Evolutionary conservation across 2,888 invertebrate genomes (phyloP).

Genomic region (Drosophila koepferae): DNA sequence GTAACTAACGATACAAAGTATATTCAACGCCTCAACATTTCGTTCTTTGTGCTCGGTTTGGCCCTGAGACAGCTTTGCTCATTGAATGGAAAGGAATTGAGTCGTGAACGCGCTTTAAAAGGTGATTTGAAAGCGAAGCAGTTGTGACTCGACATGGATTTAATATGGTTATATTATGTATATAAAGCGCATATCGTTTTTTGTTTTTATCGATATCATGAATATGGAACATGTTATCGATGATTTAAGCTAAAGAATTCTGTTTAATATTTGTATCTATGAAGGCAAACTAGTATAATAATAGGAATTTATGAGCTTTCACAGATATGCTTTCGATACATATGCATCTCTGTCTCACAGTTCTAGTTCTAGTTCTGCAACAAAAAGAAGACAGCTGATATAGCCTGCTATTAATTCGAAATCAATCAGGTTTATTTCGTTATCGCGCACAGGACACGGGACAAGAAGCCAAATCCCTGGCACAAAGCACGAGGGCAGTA

Average conservation of each 20-base stretch:
- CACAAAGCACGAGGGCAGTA: slow-evolving; percentile 16
- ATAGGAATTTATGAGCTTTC: neutral
- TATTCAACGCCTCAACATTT: neutral
- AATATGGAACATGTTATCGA: neutral
- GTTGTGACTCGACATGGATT: too few relatives aligned
- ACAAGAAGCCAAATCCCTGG: slow-evolving; percentile 9
- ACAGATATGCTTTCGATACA: neutral
- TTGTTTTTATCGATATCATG: neutral
- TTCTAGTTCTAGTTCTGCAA: neutral
- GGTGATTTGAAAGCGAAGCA: neutral
- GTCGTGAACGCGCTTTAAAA: neutral
- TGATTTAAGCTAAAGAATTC: neutral
- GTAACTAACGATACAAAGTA: neutral
- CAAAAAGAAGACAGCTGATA: neutral
- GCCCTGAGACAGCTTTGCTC: slow-evolving; percentile 3
- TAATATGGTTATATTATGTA: too few relatives aligned
- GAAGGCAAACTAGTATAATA: too few relatives aligned
- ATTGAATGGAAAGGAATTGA: neutral
- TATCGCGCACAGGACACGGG: slow-evolving; percentile 10
- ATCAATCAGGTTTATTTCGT: slow-evolving; percentile 18
- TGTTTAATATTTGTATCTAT: neutral
- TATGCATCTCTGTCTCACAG: neutral
- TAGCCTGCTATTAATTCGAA: slow-evolving; percentile 1
- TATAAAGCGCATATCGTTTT: neutral
- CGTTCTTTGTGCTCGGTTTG: neutral